Conservation (phyloP, 2,797 vertebrate genomes). For the Vipera latastei region DNA sequence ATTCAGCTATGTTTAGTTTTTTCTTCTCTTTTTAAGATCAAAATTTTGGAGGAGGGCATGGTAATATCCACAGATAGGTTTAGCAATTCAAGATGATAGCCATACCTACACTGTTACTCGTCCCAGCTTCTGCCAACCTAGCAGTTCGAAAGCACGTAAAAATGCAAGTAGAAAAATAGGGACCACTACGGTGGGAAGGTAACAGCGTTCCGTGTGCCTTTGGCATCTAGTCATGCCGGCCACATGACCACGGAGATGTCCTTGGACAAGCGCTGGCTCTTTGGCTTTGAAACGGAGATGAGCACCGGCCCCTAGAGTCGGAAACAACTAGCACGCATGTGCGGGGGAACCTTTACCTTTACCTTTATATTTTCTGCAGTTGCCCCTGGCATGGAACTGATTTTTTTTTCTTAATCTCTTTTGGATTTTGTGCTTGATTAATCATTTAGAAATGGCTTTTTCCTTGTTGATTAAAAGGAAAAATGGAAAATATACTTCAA, state of each 20-base stretch:
- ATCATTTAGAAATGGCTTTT: not conserved
- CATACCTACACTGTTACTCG: not conserved
- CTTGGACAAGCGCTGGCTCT: too few relatives aligned
- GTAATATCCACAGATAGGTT: not conserved
- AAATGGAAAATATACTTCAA: not conserved
- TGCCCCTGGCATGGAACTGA: not conserved
- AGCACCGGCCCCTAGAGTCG: too few relatives aligned
- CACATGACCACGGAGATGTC: too few relatives aligned
- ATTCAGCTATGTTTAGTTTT: not conserved
- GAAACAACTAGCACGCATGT: too few relatives aligned
- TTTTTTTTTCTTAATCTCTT: not conserved
- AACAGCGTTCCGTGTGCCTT: too few relatives aligned
- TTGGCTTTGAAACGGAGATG: too few relatives aligned
- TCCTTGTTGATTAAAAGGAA: not conserved
- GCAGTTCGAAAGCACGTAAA: too few relatives aligned
- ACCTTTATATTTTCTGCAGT: not conserved
- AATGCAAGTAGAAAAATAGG: too few relatives aligned
- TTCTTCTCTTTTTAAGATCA: not conserved
- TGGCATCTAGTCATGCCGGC: too few relatives aligned
- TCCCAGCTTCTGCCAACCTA: too few relatives aligned
- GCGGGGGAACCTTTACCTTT: too few relatives aligned
- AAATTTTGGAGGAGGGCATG: not conserved
- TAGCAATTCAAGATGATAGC: not conserved
- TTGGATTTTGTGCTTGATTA: not conserved
- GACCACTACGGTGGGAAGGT: too few relatives aligned